A percentile compares a stretch with the other conserved stretches of the same genome.
phyloP scores from a whole-genome alignment of 2,888 invertebrate genomes.

The Anticlea derivata region DNA sequence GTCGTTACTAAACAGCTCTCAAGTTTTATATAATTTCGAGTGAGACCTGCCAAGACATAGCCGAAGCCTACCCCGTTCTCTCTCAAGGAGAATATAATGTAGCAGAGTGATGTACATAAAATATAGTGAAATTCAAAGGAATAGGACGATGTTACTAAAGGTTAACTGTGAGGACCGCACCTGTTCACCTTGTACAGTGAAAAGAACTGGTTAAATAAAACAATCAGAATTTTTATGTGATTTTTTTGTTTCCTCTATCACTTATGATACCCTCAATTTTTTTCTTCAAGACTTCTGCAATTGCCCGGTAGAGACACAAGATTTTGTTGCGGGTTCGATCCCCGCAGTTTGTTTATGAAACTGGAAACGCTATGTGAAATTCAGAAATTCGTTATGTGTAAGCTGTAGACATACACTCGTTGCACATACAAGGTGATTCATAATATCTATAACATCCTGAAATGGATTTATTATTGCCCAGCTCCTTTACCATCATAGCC shows the following conservation, averaged over 20 bases:
- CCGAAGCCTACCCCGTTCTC: constrained; percentile 35
- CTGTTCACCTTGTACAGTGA: constrained; percentile 58
- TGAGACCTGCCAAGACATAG: constrained; percentile 34
- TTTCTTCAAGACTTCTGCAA: too few relatives aligned
- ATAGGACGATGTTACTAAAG: constrained; percentile 37
- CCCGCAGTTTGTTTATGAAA: too few relatives aligned
- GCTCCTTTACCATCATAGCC: too few relatives aligned
- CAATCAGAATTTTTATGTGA: constrained; percentile 74
- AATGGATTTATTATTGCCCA: too few relatives aligned
- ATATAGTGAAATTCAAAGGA: constrained; percentile 59
- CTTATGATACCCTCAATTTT: not conserved
- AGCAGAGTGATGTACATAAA: constrained; percentile 59
- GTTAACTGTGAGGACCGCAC: constrained; percentile 44
- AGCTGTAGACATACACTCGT: too few relatives aligned
- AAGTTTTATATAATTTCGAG: constrained; percentile 36
- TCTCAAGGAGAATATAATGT: constrained; percentile 43
- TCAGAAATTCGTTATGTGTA: too few relatives aligned
- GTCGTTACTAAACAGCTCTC: not conserved
- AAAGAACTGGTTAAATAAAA: constrained; percentile 57
- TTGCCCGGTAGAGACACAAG: too few relatives aligned
- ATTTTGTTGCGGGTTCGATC: too few relatives aligned
- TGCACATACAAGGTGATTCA: too few relatives aligned
- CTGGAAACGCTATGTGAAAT: too few relatives aligned
- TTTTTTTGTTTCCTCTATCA: constrained; percentile 49
- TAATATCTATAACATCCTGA: too few relatives aligned